These are phyloP conservation scores for Lutraria lutraria DNA, from an alignment of 2,888 invertebrate species.

Conservation along the genomic window DNA sequence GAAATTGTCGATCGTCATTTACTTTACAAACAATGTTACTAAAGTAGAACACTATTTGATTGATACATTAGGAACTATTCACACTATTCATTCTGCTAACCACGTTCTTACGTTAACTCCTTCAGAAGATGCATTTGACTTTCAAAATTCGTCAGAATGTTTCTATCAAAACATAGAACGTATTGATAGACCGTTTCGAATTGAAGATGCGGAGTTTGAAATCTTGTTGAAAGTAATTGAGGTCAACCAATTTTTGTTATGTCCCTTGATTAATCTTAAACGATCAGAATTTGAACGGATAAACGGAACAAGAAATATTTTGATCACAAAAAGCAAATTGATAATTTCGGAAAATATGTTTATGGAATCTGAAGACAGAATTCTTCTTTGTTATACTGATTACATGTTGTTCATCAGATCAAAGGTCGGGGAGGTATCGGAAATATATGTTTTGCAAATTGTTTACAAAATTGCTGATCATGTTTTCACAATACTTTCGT, in stretches of 20 bases:
- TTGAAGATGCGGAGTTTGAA: not conserved
- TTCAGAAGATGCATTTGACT: not conserved
- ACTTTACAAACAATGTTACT: not conserved
- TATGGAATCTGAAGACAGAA: not conserved
- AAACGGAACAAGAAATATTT: not conserved
- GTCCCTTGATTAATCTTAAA: conserved; percentile 26
- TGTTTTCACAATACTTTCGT: conserved; percentile 60
- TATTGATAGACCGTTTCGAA: not conserved
- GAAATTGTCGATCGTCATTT: not conserved
- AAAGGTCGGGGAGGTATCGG: not conserved
- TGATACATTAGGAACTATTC: not conserved
- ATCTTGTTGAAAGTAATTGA: not conserved
- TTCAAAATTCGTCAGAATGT: not conserved
- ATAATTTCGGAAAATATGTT: not conserved
- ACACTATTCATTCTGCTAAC: not conserved
- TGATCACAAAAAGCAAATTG: not conserved
- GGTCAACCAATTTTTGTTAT: conserved; percentile 29
- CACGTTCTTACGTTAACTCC: not conserved
- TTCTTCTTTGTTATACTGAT: conserved; percentile 39
- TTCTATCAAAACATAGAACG: not conserved
- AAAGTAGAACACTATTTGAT: not conserved
- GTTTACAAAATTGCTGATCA: conserved; percentile 47
- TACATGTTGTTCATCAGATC: not conserved
- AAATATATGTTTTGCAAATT: not conserved
- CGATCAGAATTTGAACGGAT: not conserved